A percentile compares a stretch with the other conserved stretches of the same genome.
Evolutionary conservation across 2,888 invertebrate species (phyloP).

Genomic region (Phragmatobia fuliginosa): DNA sequence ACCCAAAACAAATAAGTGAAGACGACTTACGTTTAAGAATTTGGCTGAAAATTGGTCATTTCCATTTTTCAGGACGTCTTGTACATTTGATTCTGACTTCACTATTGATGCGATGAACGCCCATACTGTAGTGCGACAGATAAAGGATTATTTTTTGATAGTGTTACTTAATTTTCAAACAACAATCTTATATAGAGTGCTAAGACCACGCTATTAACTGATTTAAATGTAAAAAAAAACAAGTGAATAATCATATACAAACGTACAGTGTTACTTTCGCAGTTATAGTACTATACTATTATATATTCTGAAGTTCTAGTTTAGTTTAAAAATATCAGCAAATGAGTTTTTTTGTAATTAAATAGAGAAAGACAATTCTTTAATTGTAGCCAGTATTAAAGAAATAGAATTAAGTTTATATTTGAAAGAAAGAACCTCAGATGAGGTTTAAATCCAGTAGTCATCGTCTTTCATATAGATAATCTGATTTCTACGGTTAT

Average conservation of each 20-base stretch:
- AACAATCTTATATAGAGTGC: background rate
- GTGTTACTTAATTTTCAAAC: too few species aligned
- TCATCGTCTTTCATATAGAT: too few species aligned
- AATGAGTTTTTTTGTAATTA: too few species aligned
- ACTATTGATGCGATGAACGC: conserved; percentile 53
- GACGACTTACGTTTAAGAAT: conserved; percentile 65
- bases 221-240: background rate
- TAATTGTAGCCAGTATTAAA: too few species aligned
- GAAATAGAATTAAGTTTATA: too few species aligned
- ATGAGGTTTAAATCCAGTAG: too few species aligned
- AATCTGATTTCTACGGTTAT: too few species aligned
- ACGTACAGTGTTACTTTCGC: background rate
- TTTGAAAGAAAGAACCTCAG: too few species aligned
- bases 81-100: conserved; percentile 49
- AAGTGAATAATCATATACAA: too few species aligned
- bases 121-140: conserved; percentile 55
- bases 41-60: conserved; percentile 67
- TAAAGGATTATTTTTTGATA: background rate
- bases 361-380: too few species aligned
- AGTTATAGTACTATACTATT: too few species aligned
- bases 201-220: background rate
- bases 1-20: background rate
- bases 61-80: conserved; percentile 48
- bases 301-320: background rate
- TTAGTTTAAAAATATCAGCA: too few species aligned